Base-by-base conservation (phyloP, 37 sponge, comb jelly and placozoan species). In the Tethya wilhelma region DNA sequence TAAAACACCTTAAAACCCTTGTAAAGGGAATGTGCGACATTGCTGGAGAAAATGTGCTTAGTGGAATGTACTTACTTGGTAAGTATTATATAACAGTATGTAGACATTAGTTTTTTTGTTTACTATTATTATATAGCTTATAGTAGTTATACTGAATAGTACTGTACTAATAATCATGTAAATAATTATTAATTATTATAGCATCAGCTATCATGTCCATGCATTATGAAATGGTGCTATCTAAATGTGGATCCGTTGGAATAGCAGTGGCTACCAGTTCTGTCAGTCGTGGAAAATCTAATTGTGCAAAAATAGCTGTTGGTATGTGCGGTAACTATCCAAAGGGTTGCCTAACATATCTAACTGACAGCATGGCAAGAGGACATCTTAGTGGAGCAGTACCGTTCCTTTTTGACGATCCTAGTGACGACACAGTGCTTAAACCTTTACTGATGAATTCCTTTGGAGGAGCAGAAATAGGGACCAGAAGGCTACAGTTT, bases 371-470 rank as follows among this genome's bases (percentile, higher is more conserved):
- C 43, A 75, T 64, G 32, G 66, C 78, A 31, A 39, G 66, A 4
- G 29, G 45, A 23, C 49, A 44, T 34, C 29, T 78, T 30, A 78
- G 67, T 64, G 66, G 65, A 33, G 53, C 46, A 17, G n/a, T 75
- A 5, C 75, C 75, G 1, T 75, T 75, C n/a, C 23, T 75, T 2
- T 75, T 59, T 20, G 78, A 78, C 64, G 78, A 78, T 37, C 78
- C 78, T 20, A 65, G 67, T 37, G 34, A 28, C 33, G 67, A 78
- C 37, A 78, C 37, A 1, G 67, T 78, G 17, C 32, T 78, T 4
- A 78, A 78, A 30, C 78, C 65, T 7, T 32, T 78, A 12, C 66
- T 78, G 14, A 78, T 78, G 66, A 78, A 78, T 78, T 42, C 78
- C 2, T 78, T 78, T 65, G 67, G 78, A 33, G 78, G 66, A 36